A percentile compares a stretch with the other conserved stretches of the same genome.
Evolutionary conservation across 2,888 invertebrate species (phyloP).

Genomic region (Scaptomyza caliginosa): DNA sequence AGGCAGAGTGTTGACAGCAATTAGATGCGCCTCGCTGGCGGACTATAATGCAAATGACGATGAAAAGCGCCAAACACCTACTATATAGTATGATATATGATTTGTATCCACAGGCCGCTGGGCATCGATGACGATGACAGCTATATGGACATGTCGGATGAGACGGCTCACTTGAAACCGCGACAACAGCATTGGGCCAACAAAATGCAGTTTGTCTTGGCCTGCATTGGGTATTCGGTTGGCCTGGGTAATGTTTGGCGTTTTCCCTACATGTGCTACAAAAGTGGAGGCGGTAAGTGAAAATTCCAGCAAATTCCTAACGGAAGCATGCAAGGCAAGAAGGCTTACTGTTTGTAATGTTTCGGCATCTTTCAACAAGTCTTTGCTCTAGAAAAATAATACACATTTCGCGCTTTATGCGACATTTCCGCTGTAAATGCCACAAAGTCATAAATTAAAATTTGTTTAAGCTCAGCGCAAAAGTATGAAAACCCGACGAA

Average conservation of each 20-base stretch:
- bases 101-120: conserved; percentile 86
- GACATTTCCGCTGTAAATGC: conserved; percentile 72
- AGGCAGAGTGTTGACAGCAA: conserved; percentile 63
- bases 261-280: conserved; percentile 96
- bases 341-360: neutral
- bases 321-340: conserved; percentile 7
- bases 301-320: conserved; percentile 3
- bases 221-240: conserved; percentile 94
- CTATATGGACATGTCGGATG: conserved; percentile 89
- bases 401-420: conserved; percentile 75
- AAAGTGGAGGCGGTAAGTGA: conserved; percentile 92
- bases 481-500: conserved; percentile 42
- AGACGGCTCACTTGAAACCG: conserved; percentile 89
- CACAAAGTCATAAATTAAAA: conserved; percentile 74
- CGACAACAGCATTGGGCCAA: conserved; percentile 94
- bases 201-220: conserved; percentile 94
- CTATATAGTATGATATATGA: conserved; percentile 9
- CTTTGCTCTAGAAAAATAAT: conserved; percentile 43
- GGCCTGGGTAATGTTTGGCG: conserved; percentile 96
- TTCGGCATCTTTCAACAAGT: conserved; percentile 31
- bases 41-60: conserved; percentile 41
- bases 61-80: conserved; percentile 6
- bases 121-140: conserved; percentile 92
- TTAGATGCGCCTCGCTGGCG: conserved; percentile 59
- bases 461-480: conserved; percentile 65